Base-by-base conservation (phyloP, 2,888 invertebrate species). In the Chymomyza fuscimana region DNA sequence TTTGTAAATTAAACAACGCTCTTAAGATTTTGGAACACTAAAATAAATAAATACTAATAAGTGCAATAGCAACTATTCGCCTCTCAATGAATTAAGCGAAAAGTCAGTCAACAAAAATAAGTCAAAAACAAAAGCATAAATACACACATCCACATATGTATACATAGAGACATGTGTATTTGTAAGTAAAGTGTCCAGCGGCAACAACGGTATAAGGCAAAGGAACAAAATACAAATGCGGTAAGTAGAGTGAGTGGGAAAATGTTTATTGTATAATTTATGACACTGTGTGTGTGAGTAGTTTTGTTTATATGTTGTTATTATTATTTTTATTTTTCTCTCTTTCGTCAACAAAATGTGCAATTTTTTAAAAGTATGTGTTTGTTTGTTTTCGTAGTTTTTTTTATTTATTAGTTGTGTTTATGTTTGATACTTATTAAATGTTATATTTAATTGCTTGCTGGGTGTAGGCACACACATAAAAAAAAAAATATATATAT, bases 201-300 rank as follows among this genome's bases (percentile, higher is more conserved):
- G 25, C 58, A 25, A 15, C 58, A 15, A 58, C 58, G 58, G 29
- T 25, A 25, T 32, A 58, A 7, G 29, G 29, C 71, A 69, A 67
- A 67, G 78, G 76, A 78, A 74, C 74, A 71, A 50, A 62, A 16
- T 50, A 68, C 40, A 65, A 59, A 60, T 16, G 58, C 46, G 16
- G 67, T 36, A 54, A 54, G 54, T 54, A 15, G 16, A 71, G 72
- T 80, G 72, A 74, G 72, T 69, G 69, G 54, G 74, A 72, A 79
- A 82, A 82, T 81, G 79, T 82, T 84, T 83, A 82, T 82, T 82
- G 84, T 82, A 82, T 82, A 82, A 83, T 82, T 83, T 52, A 16
- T 52, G 19, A n/a, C 6, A 5, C 19, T 46, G 62, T 69, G 70
- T 65, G 69, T 32, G 77, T 70, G 77, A 71, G 70, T 74, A 76